phyloP scores from a whole-genome alignment of 2,797 vertebrate species.

The Discoglossus pictus region DNA sequence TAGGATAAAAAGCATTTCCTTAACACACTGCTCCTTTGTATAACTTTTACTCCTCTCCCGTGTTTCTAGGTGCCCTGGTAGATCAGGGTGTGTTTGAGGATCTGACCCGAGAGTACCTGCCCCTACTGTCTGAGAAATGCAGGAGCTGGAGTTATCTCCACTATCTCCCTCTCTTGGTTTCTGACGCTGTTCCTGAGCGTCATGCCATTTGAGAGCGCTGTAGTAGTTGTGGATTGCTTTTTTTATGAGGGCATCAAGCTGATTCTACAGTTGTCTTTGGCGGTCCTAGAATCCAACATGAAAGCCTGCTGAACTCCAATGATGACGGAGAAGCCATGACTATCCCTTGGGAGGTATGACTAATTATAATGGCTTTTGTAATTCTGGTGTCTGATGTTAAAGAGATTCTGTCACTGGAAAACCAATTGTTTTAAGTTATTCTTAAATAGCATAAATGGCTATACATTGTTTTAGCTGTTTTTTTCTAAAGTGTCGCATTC shows the following conservation, averaged over 20 bases:
- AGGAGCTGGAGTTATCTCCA: conserved; percentile 94
- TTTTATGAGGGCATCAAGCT: conserved; percentile 97
- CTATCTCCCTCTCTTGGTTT: conserved; percentile 97
- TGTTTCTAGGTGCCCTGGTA: conserved; percentile 84
- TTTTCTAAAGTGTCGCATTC: too few species aligned
- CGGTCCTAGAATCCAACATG: conserved; percentile 92
- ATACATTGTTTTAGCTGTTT: too few species aligned
- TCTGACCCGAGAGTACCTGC: conserved; percentile 84
- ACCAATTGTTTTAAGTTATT: too few species aligned
- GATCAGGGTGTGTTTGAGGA: conserved; percentile 98
- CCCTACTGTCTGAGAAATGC: conserved; percentile 92
- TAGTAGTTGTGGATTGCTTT: conserved; percentile 92
- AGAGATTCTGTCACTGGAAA: too few species aligned
- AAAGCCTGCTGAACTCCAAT: conserved; percentile 80
- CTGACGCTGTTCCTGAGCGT: conserved; percentile 96
- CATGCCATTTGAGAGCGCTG: conserved; percentile 95
- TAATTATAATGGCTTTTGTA: conserved; percentile 35
- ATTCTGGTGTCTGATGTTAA: too few species aligned
- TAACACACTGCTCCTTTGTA: too few species aligned
- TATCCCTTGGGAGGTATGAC: conserved; percentile 87
- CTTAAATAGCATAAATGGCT: too few species aligned
- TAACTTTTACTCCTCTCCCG: not conserved
- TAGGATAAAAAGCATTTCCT: too few species aligned
- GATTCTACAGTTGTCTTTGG: conserved; percentile 91
- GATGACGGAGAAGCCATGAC: conserved; percentile 99